phyloP scores from a whole-genome alignment of 2,113 vertebrate genomes.

The Trochalopteron elliotii region DNA sequence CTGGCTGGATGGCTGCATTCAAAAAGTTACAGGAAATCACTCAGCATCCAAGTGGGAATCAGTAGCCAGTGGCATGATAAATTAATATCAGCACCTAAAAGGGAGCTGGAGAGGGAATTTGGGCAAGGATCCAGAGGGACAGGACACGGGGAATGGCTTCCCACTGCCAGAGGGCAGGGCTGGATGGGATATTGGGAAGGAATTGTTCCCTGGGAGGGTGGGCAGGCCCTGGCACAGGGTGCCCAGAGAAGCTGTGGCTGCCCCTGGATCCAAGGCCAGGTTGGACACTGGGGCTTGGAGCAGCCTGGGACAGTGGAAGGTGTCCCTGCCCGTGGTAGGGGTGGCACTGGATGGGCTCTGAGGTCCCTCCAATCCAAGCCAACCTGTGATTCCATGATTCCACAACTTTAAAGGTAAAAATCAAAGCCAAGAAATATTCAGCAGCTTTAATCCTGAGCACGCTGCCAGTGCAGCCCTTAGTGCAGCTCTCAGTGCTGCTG shows the following conservation, averaged over 20 bases:
- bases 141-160: background rate
- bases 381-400: background rate
- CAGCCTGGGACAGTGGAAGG: fast-evolving
- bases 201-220: background rate
- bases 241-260: background rate
- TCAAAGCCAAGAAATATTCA: background rate
- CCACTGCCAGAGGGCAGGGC: background rate
- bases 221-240: background rate
- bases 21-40: background rate
- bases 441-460: background rate
- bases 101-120: background rate
- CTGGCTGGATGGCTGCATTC: background rate
- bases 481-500: background rate
- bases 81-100: background rate
- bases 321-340: background rate
- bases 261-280: background rate
- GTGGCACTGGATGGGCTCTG: fast-evolving
- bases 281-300: fast-evolving
- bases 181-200: background rate
- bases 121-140: fast-evolving
- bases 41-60: background rate
- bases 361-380: background rate
- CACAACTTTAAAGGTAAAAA: background rate
- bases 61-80: background rate
- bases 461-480: background rate